Evolutionary conservation across 2,113 vertebrate species (phyloP).

Genomic region (Rattus rattus): DNA sequence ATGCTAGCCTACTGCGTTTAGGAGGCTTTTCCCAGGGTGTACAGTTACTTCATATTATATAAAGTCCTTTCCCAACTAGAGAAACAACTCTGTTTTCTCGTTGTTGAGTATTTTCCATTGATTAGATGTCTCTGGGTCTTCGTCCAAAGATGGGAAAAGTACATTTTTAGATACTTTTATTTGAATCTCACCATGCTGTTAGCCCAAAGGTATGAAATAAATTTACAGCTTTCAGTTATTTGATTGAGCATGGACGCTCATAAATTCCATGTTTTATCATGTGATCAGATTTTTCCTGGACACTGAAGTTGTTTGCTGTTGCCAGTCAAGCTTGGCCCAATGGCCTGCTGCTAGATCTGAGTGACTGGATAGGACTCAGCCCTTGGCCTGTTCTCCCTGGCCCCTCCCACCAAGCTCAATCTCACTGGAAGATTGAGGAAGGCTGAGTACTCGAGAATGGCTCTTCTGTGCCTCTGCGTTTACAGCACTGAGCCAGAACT

Average conservation of each 20-base stretch:
- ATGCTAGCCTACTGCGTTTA: slow-evolving; percentile 32
- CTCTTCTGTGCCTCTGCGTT: slow-evolving; percentile 58
- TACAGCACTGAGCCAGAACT: slow-evolving; percentile 59
- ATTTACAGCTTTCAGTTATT: slow-evolving; percentile 75
- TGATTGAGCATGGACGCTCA: slow-evolving; percentile 72
- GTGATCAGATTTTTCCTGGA: slow-evolving; percentile 76
- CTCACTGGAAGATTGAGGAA: slow-evolving; percentile 59
- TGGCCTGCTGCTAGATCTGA: not conserved
- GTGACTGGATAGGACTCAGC: slow-evolving; percentile 60
- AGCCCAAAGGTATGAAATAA: slow-evolving; percentile 62
- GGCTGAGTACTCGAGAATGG: slow-evolving; percentile 58
- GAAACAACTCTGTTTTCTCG: slow-evolving; percentile 67
- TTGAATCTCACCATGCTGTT: slow-evolving; percentile 62
- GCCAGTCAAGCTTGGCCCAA: slow-evolving; percentile 60
- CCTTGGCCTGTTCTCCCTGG: slow-evolving; percentile 67
- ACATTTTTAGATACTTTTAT: slow-evolving; percentile 48
- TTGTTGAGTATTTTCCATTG: slow-evolving; percentile 56
- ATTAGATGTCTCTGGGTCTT: slow-evolving; percentile 64
- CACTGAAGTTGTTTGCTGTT: slow-evolving; percentile 64
- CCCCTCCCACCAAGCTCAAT: slow-evolving; percentile 66
- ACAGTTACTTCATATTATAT: slow-evolving; percentile 74
- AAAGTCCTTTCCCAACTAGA: slow-evolving; percentile 48
- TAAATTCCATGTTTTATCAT: slow-evolving; percentile 77
- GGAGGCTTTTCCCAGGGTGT: slow-evolving; percentile 66
- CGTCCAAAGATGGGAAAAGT: slow-evolving; percentile 33